Conservation (phyloP, 1,140 invertebrate genomes). For the Saxidomus purpurata region DNA sequence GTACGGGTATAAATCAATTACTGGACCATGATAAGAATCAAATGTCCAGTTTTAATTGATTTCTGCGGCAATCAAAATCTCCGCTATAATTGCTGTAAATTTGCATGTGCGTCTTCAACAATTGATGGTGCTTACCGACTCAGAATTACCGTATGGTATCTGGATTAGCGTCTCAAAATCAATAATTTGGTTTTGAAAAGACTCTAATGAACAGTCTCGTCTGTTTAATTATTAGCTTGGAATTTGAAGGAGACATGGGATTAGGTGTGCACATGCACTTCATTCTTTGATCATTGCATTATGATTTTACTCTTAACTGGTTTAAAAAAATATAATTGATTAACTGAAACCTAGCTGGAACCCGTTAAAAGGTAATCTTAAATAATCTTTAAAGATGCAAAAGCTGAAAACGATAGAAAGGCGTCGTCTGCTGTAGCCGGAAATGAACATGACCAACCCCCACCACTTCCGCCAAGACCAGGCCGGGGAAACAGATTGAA, state of each 20-base stretch:
- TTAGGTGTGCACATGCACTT: neutral
- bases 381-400: conserved; percentile 11
- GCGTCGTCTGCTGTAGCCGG: conserved; percentile 1
- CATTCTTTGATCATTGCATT: neutral
- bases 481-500: conserved; percentile 76
- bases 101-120: neutral
- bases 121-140: neutral
- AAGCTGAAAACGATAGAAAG: conserved; percentile 46
- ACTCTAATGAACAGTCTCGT: neutral
- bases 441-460: conserved; percentile 61
- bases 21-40: neutral
- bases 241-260: neutral
- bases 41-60: conserved; percentile 41
- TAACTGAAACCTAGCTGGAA: neutral
- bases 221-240: neutral
- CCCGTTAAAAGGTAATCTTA: neutral
- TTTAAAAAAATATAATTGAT: neutral
- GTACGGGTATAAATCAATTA: conserved; percentile 11
- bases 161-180: neutral
- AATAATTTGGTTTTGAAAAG: conserved; percentile 11
- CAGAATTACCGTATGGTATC: neutral
- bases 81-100: conserved; percentile 11
- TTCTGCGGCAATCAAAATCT: conserved; percentile 14
- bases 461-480: conserved; percentile 79
- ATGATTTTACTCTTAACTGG: neutral